Percentiles rank a stretch among this genome's conserved stretches.
These are phyloP conservation scores for Erythrocebus patas DNA, from an alignment of 2,113 vertebrate species.

Conservation along the genomic window DNA sequence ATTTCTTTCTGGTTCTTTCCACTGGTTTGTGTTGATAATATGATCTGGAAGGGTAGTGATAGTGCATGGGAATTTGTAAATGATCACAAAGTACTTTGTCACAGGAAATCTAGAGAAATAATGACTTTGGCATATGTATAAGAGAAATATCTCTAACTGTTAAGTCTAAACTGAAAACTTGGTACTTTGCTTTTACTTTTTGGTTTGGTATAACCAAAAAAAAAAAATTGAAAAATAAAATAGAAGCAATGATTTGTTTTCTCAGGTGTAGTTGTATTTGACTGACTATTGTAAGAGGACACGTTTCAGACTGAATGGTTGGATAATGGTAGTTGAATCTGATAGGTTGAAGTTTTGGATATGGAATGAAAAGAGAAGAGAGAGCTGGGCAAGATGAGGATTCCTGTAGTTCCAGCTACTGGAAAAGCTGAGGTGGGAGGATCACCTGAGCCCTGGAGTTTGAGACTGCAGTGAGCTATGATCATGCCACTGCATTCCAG, in stretches of 20 bases:
- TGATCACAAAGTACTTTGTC: neutral
- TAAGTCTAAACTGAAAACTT: conserved; percentile 8
- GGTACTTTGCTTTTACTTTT: neutral
- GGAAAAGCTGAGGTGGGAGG: too few species aligned
- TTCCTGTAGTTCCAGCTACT: too few species aligned
- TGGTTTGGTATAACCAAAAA: neutral
- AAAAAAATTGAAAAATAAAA: neutral
- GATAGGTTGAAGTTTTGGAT: neutral
- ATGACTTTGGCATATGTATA: neutral
- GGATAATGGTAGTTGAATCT: neutral
- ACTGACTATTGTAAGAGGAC: neutral
- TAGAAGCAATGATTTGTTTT: neutral
- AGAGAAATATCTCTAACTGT: neutral
- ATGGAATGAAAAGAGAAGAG: neutral
- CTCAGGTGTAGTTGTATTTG: neutral
- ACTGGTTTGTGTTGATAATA: neutral
- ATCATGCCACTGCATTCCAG: too few species aligned
- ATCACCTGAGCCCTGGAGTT: too few species aligned
- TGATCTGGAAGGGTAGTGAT: neutral
- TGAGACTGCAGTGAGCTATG: too few species aligned
- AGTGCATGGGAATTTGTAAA: neutral
- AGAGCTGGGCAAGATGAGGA: neutral
- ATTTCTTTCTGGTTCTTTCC: neutral
- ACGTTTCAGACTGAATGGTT: neutral
- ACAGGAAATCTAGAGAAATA: conserved; percentile 9